A percentile compares a stretch with the other conserved stretches of the same genome.
Evolutionary conservation across 2,797 vertebrate genomes (phyloP).

Genomic region (Hypotaenidia philippensis): DNA sequence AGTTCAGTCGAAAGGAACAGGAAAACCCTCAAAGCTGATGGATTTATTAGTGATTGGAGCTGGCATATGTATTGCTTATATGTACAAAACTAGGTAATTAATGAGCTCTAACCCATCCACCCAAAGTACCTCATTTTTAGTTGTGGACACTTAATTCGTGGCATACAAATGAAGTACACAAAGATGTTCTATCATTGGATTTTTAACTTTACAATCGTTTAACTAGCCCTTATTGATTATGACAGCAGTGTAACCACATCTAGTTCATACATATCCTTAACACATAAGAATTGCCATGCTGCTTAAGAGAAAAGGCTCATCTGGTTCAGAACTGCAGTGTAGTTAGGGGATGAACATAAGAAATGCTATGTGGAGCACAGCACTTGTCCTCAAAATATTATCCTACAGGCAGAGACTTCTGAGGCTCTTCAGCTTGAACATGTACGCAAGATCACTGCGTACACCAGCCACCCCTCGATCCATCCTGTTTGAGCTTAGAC

Average conservation of each 20-base stretch:
- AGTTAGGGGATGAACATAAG: not conserved
- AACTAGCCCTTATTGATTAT: not conserved
- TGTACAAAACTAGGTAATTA: conserved; percentile 63
- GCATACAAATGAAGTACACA: not conserved
- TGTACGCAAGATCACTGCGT: too few species aligned
- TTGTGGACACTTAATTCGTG: not conserved
- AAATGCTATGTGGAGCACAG: not conserved
- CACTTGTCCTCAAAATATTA: not conserved
- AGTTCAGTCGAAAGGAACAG: conserved; percentile 71
- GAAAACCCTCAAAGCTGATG: conserved; percentile 77
- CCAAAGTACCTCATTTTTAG: not conserved
- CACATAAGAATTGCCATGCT: not conserved
- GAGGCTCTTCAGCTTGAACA: not conserved
- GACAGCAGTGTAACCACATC: not conserved
- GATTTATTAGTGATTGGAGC: conserved; percentile 75
- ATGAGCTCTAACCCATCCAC: conserved; percentile 67
- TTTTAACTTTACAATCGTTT: not conserved
- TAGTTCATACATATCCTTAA: not conserved
- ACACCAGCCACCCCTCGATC: not conserved
- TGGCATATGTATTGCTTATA: conserved; percentile 70
- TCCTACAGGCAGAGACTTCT: not conserved
- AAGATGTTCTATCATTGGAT: not conserved
- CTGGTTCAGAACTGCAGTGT: not conserved
- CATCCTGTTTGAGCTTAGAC: not conserved
- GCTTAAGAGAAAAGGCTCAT: not conserved